phyloP scores from a whole-genome alignment of 1,140 invertebrate species.

The Papilio aristodemus region DNA sequence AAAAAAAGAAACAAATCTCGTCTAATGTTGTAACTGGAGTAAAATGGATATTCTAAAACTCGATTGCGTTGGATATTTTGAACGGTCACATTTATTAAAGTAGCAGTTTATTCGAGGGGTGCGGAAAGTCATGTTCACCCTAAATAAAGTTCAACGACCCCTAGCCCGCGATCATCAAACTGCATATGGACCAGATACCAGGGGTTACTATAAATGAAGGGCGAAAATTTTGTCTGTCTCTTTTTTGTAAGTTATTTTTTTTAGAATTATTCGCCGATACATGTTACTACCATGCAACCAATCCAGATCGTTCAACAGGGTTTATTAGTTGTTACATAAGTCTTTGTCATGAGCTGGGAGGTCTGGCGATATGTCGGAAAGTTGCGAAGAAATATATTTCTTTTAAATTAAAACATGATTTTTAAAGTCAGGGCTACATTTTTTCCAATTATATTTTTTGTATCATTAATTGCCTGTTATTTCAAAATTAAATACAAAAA shows the following conservation, averaged over 20 bases:
- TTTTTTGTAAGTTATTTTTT: conserved; percentile 8
- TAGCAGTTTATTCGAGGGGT: conserved; percentile 41
- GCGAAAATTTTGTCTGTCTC: conserved; percentile 18
- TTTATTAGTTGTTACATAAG: no score
- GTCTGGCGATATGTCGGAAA: no score
- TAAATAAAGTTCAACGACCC: conserved; percentile 44
- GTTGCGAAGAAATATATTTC: no score
- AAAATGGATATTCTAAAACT: conserved; percentile 10
- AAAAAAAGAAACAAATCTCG: neutral
- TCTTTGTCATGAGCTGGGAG: no score
- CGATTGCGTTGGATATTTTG: conserved; percentile 29
- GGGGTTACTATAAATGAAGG: conserved; percentile 32
- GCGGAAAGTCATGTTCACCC: conserved; percentile 45
- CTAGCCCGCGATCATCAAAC: conserved; percentile 31
- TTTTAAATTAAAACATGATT: no score
- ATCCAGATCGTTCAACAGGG: no score
- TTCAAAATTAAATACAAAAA: no score
- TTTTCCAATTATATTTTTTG: no score
- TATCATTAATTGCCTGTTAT: no score
- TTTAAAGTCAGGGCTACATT: no score
- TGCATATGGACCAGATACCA: conserved; percentile 33
- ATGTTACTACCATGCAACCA: no score
- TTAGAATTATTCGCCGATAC: conserved; percentile 2
- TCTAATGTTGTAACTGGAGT: neutral
- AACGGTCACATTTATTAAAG: conserved; percentile 35